These are phyloP conservation scores for Heterodera filipjevi DNA, from an alignment of 2,888 invertebrate species.

Conservation along the genomic window DNA sequence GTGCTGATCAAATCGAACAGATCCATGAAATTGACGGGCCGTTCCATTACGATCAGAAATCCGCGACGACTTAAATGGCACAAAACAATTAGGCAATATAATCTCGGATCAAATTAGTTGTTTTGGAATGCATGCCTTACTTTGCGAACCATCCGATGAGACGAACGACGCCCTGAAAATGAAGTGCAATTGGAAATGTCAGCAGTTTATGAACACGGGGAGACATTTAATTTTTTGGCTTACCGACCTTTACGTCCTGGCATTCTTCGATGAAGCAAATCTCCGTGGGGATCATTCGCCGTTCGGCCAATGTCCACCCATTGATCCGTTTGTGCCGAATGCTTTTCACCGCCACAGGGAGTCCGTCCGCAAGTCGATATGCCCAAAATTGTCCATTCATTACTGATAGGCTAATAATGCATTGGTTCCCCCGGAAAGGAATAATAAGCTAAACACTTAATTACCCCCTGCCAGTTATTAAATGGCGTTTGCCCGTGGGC, in stretches of 20 bases:
- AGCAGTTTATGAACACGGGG: neutral
- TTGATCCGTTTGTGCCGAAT: conserved; percentile 48
- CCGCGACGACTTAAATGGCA: conserved; percentile 55
- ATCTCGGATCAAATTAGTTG: neutral
- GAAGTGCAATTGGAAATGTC: neutral
- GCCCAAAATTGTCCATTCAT: conserved; percentile 5
- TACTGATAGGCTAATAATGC: neutral
- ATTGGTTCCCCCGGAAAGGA: too few species aligned
- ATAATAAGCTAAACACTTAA: too few species aligned
- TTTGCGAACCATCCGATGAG: conserved; percentile 62
- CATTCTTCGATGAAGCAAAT: conserved; percentile 60
- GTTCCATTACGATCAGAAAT: conserved; percentile 60
- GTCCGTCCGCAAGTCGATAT: conserved; percentile 45
- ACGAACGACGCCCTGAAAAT: conserved; percentile 50
- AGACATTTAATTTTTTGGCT: neutral
- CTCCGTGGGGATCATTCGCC: conserved; percentile 60
- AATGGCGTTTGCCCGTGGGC: neutral
- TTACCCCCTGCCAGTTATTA: too few species aligned
- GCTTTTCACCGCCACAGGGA: conserved; percentile 49
- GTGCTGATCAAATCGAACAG: conserved; percentile 58
- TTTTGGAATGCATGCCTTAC: conserved; percentile 33
- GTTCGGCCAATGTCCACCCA: conserved; percentile 48
- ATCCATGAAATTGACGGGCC: conserved; percentile 57
- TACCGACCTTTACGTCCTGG: conserved; percentile 44
- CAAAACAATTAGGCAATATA: too few species aligned